phyloP scores from a whole-genome alignment of 1,140 invertebrate genomes.

The Acromyrmex heyeri region DNA sequence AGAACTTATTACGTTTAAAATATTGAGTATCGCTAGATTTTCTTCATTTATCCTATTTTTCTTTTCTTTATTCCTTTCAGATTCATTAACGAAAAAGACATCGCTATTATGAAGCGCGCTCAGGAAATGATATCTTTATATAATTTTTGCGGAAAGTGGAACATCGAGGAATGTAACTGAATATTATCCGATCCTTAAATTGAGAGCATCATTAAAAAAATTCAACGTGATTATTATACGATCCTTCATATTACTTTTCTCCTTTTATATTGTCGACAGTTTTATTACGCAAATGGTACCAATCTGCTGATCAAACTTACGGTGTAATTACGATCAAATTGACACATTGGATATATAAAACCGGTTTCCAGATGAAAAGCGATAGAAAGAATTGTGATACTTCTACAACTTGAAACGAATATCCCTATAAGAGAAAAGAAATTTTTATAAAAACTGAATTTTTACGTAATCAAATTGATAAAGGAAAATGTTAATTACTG shows the following conservation, averaged over 20 bases:
- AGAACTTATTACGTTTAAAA: conserved; percentile 59
- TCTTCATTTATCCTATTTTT: conserved; percentile 43
- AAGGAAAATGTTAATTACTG: conserved; percentile 23
- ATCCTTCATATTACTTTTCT: conserved; percentile 36
- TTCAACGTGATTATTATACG: conserved; percentile 14
- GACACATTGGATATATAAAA: not conserved
- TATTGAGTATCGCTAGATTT: conserved; percentile 43
- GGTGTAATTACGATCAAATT: conserved; percentile 31
- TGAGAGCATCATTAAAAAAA: conserved; percentile 49
- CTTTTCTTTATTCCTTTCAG: conserved; percentile 9
- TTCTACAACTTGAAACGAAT: not conserved
- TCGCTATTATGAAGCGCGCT: conserved; percentile 25
- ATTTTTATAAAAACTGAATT: conserved; percentile 21
- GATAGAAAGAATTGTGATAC: not conserved
- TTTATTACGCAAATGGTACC: conserved; percentile 1
- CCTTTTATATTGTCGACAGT: not conserved
- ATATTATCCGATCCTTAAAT: conserved; percentile 57
- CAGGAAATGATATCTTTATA: conserved; percentile 35
- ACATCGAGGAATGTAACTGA: conserved; percentile 28
- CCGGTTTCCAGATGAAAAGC: not conserved
- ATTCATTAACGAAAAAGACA: conserved; percentile 49
- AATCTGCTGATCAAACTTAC: conserved; percentile 42
- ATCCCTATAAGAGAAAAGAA: not conserved
- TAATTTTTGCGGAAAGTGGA: conserved; percentile 35
- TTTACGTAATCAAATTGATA: not conserved